Conservation (phyloP, 2,888 invertebrate genomes). For the Acronicta aceris region DNA sequence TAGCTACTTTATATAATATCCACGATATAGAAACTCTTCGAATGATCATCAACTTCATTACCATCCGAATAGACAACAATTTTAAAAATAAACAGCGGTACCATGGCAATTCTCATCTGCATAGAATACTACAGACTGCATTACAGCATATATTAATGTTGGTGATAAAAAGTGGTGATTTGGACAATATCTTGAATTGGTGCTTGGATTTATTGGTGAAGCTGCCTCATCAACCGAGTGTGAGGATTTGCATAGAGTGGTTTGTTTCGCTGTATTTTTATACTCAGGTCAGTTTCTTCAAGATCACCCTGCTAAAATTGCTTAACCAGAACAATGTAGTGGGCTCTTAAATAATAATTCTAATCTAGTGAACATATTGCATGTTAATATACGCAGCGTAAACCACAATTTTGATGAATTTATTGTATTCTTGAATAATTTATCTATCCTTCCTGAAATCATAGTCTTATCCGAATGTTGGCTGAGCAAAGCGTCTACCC, state of each 20-base stretch:
- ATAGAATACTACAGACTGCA: constrained; percentile 73
- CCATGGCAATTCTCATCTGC: constrained; percentile 79
- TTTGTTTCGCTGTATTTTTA: constrained; percentile 74
- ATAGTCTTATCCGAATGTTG: no score
- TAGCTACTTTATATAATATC: constrained; percentile 69
- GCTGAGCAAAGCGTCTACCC: no score
- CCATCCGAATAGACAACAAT: constrained; percentile 68
- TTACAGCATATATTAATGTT: constrained; percentile 76
- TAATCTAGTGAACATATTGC: no score
- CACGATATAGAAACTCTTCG: constrained; percentile 62
- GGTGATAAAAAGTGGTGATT: constrained; percentile 61
- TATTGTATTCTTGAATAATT: no score
- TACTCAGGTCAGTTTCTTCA: constrained; percentile 67
- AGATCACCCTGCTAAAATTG: no score
- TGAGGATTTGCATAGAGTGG: constrained; percentile 81
- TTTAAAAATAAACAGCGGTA: constrained; percentile 80
- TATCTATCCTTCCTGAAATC: no score
- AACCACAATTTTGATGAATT: no score
- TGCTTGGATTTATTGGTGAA: constrained; percentile 72
- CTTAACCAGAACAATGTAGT: no score
- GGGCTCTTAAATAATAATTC: no score
- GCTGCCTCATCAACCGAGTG: constrained; percentile 80
- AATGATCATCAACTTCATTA: constrained; percentile 67
- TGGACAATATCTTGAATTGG: constrained; percentile 68
- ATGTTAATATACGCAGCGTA: no score